Evolutionary conservation across 2,113 vertebrate genomes (phyloP), one percentile per base, ranked within the genome.

Genomic region (Mola mola): DNA sequence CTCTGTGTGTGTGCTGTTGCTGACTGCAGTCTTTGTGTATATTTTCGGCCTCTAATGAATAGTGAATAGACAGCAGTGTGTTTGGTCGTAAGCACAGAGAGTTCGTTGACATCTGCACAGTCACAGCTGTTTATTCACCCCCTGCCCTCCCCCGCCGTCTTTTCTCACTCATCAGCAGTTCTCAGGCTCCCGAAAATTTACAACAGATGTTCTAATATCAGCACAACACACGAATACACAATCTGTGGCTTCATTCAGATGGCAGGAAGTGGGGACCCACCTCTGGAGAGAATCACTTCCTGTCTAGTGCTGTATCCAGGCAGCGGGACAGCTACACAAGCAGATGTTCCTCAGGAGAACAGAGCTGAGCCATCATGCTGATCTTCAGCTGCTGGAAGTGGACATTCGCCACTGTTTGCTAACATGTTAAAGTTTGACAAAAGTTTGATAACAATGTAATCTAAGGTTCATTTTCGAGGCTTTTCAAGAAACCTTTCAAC

Each of bases 31-130:
- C 46, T 38, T n/a, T 66, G 66, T 37, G 29, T 47, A 31, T 66
- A 38, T 20, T 20, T 5, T 22, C 17, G 52, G 41, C 13, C 15
- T 33, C 5, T 26, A 11, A 70, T 84, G 78, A 84, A 81, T 84
- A 62, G 71, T 84, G 78, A 84, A 84, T 80, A 69, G 57, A 29
- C 67, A 70, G 36, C 82, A 81, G 75, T 84, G 82, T 81, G 75
- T 63, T 66, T 46, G 22, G 21, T 22, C 34, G 24, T 24, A 25
- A 42, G 65, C 6, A 82, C 72, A 81, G 64, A 62, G 66, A 33
- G 5, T 26, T 73, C 78, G 66, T 84, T 84, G 62, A 84, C 66
- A 66, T 72, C 66, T 68, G 66, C 56, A 49, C 20, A 73, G 26
- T 46, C 42, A 66, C 74, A 75, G 70, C 70, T 75, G 73, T 80